Conservation (phyloP, 2,113 vertebrate genomes). For the Rousettus leschenaultii region DNA sequence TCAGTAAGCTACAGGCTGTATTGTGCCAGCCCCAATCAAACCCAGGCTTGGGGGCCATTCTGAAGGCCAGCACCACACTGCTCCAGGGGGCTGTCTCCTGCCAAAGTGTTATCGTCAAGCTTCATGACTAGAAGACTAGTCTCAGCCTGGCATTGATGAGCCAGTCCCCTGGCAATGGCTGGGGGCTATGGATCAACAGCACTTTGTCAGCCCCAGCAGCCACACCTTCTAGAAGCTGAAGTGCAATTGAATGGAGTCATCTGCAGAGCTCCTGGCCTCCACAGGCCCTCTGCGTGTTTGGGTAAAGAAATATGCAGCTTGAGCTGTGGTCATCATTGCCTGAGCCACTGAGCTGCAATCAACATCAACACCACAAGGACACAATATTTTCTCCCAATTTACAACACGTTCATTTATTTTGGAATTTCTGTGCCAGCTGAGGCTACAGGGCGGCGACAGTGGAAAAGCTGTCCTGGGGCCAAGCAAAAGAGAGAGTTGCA, state of each 20-base stretch:
- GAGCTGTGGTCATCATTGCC: constrained; percentile 78
- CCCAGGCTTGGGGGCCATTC: constrained; percentile 9
- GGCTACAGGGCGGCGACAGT: constrained; percentile 83
- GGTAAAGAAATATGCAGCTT: constrained; percentile 81
- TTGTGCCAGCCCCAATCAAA: constrained; percentile 64
- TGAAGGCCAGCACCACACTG: constrained; percentile 46
- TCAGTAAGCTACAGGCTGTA: constrained; percentile 40
- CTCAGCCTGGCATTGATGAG: constrained; percentile 50
- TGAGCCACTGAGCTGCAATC: constrained; percentile 81
- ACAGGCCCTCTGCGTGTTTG: constrained; percentile 77
- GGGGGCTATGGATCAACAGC: constrained; percentile 70
- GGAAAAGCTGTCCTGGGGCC: constrained; percentile 82
- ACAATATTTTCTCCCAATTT: constrained; percentile 86
- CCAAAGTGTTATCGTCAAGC: constrained; percentile 61
- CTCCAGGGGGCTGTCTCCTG: constrained; percentile 64
- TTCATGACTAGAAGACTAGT: constrained; percentile 56
- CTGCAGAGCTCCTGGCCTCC: constrained; percentile 73
- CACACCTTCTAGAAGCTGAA: constrained; percentile 75
- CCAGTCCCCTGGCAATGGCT: constrained; percentile 62
- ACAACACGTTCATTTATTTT: constrained; percentile 86
- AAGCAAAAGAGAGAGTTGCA: constrained; percentile 85
- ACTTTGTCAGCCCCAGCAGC: constrained; percentile 67
- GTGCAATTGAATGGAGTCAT: constrained; percentile 68
- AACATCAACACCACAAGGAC: constrained; percentile 85
- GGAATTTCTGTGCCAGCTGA: constrained; percentile 84